Conservation (phyloP, 2,888 invertebrate species). For the Drosophila meridionalis region DNA sequence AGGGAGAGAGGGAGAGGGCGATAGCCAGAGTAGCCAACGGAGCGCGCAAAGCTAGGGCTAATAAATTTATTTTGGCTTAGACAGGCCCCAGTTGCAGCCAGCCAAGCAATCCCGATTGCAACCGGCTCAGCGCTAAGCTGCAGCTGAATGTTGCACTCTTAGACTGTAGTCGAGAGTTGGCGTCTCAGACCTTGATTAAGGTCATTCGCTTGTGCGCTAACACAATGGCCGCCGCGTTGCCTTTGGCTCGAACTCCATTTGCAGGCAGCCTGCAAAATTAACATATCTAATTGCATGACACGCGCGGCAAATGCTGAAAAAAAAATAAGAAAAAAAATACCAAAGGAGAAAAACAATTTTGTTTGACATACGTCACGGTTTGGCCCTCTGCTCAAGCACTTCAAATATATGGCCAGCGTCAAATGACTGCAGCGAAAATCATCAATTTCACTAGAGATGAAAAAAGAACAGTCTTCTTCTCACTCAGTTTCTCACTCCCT, state of each 20-base stretch:
- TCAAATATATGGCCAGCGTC: slow-evolving; percentile 12
- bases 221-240: slow-evolving; percentile 47
- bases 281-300: slow-evolving; percentile 60
- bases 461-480: neutral
- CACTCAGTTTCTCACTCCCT: neutral
- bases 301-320: slow-evolving; percentile 39
- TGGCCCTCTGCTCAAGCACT: slow-evolving; percentile 15
- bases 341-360: slow-evolving; percentile 30
- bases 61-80: slow-evolving; percentile 68
- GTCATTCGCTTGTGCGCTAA: slow-evolving; percentile 80
- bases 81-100: slow-evolving; percentile 35
- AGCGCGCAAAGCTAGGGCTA: slow-evolving; percentile 40
- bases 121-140: slow-evolving; percentile 33
- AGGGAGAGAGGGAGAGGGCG: neutral
- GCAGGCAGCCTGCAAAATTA: slow-evolving; percentile 43
- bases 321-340: neutral
- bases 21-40: slow-evolving; percentile 15
- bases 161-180: slow-evolving; percentile 28
- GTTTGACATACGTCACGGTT: slow-evolving; percentile 44
- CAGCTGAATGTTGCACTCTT: slow-evolving; percentile 3
- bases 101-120: slow-evolving; percentile 43
- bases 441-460: slow-evolving; percentile 47
- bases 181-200: slow-evolving; percentile 83
- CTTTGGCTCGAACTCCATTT: slow-evolving; percentile 32
- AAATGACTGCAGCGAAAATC: slow-evolving; percentile 34